Evolutionary conservation across 1,140 invertebrate species (phyloP), one percentile per base, ranked within the genome.

Genomic region (Drosophila oshimai): DNA sequence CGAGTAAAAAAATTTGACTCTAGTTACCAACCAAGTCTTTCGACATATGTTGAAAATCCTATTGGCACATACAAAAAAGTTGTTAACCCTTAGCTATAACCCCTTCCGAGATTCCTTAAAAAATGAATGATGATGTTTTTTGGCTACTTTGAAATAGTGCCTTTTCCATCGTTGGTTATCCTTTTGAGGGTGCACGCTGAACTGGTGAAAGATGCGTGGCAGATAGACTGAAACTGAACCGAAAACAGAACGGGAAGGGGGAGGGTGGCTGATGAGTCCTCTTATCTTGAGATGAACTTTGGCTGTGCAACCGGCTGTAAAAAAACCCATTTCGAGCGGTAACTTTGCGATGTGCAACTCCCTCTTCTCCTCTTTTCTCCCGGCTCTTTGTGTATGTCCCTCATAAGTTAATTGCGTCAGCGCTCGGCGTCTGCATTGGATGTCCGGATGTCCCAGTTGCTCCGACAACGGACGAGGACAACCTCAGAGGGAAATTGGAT

Each of bases 371-470:
- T n/a, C n/a, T n/a, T n/a, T n/a, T n/a, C n/a, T n/a, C 20, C 37
- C 45, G 28, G n/a, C 10, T 44, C 20, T 62, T 60, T 62, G 44
- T 28, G 26, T 64, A 15, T 26, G 29, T 22, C 51, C 31, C 39
- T 61, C 55, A 60, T 72, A 73, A 73, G 70, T 73, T 73, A 73
- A 73, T 73, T 73, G 64, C 45, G 36, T 20, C 42, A 64, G 58
- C 24, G 46, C 45, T 39, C 33, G 46, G 44, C 39, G 28, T 15
- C 15, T 62, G 37, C 45, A 44, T n/a, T 31, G 29, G 10, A 24
- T 22, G 28, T 53, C 28, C 18, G 44, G 18, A 41, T 28, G 20
- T 55, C 13, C 42, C 57, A 54, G 69, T 72, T 64, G 57, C 69
- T 47, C 41, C 28, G 49, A 17, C 36, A 42, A 51, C 29, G 24